Conservation (phyloP, 2,888 invertebrate species). For the Nemoura dubitans region DNA sequence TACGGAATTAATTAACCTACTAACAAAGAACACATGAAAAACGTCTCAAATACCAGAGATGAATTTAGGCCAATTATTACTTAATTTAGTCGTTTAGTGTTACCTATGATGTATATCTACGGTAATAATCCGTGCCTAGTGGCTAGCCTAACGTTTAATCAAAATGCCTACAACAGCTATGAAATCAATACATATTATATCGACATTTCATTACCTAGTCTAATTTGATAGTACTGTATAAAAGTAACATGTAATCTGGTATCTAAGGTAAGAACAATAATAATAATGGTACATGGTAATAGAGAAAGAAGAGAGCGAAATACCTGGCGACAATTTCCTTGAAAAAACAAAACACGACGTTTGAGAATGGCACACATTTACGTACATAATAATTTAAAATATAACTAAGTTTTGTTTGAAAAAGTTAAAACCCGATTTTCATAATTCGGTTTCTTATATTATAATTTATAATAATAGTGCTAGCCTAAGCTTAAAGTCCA, state of each 20-base stretch:
- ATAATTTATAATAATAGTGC: no score
- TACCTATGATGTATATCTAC: background rate
- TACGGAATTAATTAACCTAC: background rate
- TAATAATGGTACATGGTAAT: background rate
- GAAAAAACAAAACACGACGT: background rate
- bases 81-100: background rate
- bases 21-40: background rate
- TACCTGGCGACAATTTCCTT: background rate
- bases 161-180: background rate
- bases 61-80: conserved; percentile 2
- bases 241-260: background rate
- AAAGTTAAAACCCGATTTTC: background rate
- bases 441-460: background rate
- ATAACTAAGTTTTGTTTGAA: background rate
- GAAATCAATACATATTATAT: background rate
- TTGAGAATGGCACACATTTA: background rate
- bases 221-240: background rate
- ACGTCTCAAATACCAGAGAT: background rate
- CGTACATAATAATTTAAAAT: background rate
- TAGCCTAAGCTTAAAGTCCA: background rate
- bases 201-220: background rate
- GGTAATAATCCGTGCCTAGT: background rate
- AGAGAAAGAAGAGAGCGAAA: conserved; percentile 3
- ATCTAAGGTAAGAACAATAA: background rate
- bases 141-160: background rate